Base-by-base conservation (phyloP, 2,113 vertebrate genomes). In the Callipepla californica region DNA sequence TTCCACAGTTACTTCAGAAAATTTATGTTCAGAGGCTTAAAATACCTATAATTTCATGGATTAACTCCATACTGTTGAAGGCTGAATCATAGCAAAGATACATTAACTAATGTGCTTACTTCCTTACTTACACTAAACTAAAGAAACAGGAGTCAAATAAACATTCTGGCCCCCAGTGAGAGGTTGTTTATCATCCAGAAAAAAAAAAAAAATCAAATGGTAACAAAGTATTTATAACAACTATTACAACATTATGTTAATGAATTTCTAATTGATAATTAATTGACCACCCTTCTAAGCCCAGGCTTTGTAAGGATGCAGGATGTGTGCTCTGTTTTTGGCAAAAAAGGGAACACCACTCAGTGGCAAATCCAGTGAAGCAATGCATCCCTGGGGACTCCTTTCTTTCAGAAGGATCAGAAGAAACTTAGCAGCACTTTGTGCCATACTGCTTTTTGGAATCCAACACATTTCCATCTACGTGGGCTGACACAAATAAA, bases 231-330 rank as follows among this genome's bases (percentile, higher is more conserved):
- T 83, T 75, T 44, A 23, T 80, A 38, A 48, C 62, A 16, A 23
- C 26, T 48, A 11, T 40, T 57, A 36, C 0, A 2, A 11, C 42
- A 51, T 32, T 51, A 44, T 36, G 80, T 77, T 36, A 70, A 74
- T 1, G 0, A 50, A 16, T 32, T 66, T 1, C 11, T 57, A n/a
- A 66, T 76, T 75, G 20, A 6, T 1, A 7, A 65, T 25, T 57
- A 34, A 77, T 9, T 67, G 58, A 42, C 9, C 32, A 9, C 16
- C 30, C 58, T 66, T 18, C 51, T 45, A 73, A 25, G 42, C 17
- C 15, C 6, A 70, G 68, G 1, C 19, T 45, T 82, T 62, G 67
- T 53, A 74, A 72, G 5, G 19, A 36, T 7, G 13, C 17, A 65
- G 40, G 42, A 42, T 8, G 5, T 32, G 14, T 9, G 30, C 32